Evolutionary conservation across 1,140 invertebrate species (phyloP).

Genomic region (Caenorhabditis elegans): DNA sequence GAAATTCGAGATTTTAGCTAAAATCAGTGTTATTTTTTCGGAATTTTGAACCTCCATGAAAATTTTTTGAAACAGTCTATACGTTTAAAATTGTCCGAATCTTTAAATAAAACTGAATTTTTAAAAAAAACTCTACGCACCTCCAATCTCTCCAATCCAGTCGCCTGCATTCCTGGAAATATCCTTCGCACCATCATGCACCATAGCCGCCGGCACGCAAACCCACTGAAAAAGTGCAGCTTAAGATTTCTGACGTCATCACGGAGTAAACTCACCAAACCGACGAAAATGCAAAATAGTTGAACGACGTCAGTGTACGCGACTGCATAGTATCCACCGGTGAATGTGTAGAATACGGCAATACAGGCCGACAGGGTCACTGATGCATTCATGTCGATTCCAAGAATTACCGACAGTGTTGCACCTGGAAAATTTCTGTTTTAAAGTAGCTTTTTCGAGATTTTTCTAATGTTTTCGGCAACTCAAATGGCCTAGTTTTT

Average conservation of each 20-base stretch:
- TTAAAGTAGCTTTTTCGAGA: background rate
- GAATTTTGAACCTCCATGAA: too few relatives aligned
- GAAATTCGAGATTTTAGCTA: too few relatives aligned
- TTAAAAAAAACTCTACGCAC: too few relatives aligned
- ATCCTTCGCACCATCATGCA: constrained; percentile 76
- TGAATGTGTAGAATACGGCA: constrained; percentile 89
- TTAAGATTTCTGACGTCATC: background rate
- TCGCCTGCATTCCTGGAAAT: constrained; percentile 69
- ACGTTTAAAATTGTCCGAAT: too few relatives aligned
- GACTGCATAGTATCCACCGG: constrained; percentile 94
- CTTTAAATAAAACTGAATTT: too few relatives aligned
- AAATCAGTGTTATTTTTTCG: too few relatives aligned
- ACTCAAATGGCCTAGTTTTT: too few relatives aligned
- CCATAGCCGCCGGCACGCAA: constrained; percentile 92
- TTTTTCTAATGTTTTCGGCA: too few relatives aligned
- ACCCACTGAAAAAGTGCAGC: constrained; percentile 75
- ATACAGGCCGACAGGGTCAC: constrained; percentile 92
- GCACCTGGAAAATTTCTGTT: constrained; percentile 73
- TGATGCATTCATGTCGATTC: constrained; percentile 86
- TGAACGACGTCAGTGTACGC: constrained; percentile 99
- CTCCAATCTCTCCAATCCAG: constrained; percentile 77
- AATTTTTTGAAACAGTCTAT: too few relatives aligned
- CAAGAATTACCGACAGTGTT: constrained; percentile 91
- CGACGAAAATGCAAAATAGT: constrained; percentile 95
- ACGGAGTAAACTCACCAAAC: constrained; percentile 74